Conservation (phyloP, 1,140 invertebrate species). For the Druon quercuslanigerum region DNA sequence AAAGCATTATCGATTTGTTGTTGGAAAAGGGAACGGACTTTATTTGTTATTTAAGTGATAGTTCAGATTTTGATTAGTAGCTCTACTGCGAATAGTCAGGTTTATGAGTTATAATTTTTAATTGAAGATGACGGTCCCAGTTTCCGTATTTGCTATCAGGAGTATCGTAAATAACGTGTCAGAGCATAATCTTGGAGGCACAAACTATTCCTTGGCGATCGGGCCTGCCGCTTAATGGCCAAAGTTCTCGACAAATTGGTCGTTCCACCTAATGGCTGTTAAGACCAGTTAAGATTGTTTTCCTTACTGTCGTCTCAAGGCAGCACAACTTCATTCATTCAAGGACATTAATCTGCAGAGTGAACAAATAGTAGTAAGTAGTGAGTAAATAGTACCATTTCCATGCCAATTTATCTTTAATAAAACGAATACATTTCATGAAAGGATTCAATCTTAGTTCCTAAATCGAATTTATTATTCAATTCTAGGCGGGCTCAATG, state of each 20-base stretch:
- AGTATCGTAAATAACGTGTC: constrained; percentile 25
- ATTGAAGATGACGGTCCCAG: constrained; percentile 17
- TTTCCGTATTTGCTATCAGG: constrained; percentile 18
- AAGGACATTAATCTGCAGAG: constrained; percentile 15
- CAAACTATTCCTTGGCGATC: not conserved
- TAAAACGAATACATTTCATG: constrained; percentile 1
- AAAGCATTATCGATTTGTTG: too few species aligned
- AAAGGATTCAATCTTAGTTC: not conserved
- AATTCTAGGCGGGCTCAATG: too few species aligned
- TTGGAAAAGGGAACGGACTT: too few species aligned
- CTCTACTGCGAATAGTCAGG: not conserved
- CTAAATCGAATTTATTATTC: too few species aligned
- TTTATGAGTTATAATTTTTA: constrained; percentile 5
- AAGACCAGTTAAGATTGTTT: constrained; percentile 38
- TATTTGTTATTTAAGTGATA: not conserved
- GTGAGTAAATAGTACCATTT: not conserved
- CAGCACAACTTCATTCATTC: constrained; percentile 20
- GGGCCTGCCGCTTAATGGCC: constrained; percentile 1
- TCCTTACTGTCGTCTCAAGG: constrained; percentile 33
- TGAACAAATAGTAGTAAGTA: too few species aligned
- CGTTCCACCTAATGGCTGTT: constrained; percentile 32
- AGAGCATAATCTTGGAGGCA: not conserved
- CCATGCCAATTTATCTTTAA: constrained; percentile 5
- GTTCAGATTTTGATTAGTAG: constrained; percentile 1
- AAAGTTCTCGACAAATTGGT: constrained; percentile 28